phyloP scores from a whole-genome alignment of 2,888 invertebrate genomes.

The Mycogona germanica region DNA sequence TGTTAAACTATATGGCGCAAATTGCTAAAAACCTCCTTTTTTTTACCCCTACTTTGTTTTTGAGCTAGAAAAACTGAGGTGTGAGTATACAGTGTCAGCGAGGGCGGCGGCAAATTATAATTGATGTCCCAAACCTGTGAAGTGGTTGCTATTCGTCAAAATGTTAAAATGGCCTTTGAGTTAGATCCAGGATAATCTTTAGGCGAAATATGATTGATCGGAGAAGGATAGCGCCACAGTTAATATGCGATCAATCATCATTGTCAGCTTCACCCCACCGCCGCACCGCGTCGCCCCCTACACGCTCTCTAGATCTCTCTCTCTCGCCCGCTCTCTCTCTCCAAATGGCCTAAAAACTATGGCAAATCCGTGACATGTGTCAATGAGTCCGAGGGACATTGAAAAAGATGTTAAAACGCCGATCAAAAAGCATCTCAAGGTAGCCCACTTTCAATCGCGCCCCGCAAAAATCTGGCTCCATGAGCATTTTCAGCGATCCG shows the following conservation, averaged over 20 bases:
- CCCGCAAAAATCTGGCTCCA: no score
- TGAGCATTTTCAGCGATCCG: no score
- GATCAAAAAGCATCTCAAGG: no score
- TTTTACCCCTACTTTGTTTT: constrained; percentile 1
- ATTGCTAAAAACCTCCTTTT: neutral
- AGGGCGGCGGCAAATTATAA: constrained; percentile 14
- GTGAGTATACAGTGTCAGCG: constrained; percentile 13
- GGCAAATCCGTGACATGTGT: constrained; percentile 13
- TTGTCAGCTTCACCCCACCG: constrained; percentile 16
- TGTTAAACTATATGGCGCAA: no score
- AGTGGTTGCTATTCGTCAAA: constrained; percentile 13
- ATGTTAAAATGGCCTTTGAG: constrained; percentile 13
- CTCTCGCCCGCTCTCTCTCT: no score
- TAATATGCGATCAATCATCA: constrained; percentile 18
- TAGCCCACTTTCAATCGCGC: no score
- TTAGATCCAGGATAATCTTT: constrained; percentile 17
- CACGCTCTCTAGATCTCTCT: no score
- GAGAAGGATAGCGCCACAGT: constrained; percentile 18
- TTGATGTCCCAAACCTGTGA: constrained; percentile 15
- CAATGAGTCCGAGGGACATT: constrained; percentile 10
- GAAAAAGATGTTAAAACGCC: constrained; percentile 7
- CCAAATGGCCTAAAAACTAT: constrained; percentile 12
- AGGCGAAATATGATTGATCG: constrained; percentile 18
- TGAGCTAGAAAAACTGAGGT: constrained; percentile 8
- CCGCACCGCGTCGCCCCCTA: constrained; percentile 6